Evolutionary conservation across 2,888 invertebrate species (phyloP), one percentile per base, ranked within the genome.

Genomic region (Tuta absoluta): DNA sequence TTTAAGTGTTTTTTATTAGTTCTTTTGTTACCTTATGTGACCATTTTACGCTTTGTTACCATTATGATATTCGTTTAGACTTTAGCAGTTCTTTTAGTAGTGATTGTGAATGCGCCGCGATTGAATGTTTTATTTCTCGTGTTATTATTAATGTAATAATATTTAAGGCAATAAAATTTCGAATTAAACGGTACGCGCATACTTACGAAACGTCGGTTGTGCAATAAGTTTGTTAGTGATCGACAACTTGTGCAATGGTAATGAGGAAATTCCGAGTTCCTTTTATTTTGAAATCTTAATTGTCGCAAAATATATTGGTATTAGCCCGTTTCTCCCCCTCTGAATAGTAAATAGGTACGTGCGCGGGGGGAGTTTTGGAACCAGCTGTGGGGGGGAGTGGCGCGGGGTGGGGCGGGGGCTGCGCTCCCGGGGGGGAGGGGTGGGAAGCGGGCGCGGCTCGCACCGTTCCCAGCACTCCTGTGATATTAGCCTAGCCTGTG

Each of bases 401-500:
- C 69, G 66, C 69, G 67, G 65, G 67, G 66, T 70, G 67, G 66
- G 58, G 66, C 66, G 66, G 62, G 70, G 66, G 69, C 66, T 65
- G 68, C 66, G 70, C 67, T 65, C 87, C 87, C 23, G 67, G 70
- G 69, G 69, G 63, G 68, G 68, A 67, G 65, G 69, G 72, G 67
- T 75, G 73, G 68, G 71, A 65, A 72, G 51, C 66, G 74, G 71
- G 70, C 59, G 75, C 74, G 78, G 77, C 77, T 51, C 79, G 87
- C 85, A 79, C 88, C 87, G 89, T 89, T 91, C 90, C 89, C 90
- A 86, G 91, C 86, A 89, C 89, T 88, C 86, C 91, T 91, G 91
- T 91, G 91, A 91, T 91, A 91, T 91, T 91, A 91, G 91, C 87
- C 89, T 91, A 91, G 89, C 88, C 87, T 89, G 86, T 88, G 86